These are phyloP conservation scores for Philypnodon macrostomus DNA, from an alignment of 2,797 vertebrate genomes.

Conservation along the genomic window DNA sequence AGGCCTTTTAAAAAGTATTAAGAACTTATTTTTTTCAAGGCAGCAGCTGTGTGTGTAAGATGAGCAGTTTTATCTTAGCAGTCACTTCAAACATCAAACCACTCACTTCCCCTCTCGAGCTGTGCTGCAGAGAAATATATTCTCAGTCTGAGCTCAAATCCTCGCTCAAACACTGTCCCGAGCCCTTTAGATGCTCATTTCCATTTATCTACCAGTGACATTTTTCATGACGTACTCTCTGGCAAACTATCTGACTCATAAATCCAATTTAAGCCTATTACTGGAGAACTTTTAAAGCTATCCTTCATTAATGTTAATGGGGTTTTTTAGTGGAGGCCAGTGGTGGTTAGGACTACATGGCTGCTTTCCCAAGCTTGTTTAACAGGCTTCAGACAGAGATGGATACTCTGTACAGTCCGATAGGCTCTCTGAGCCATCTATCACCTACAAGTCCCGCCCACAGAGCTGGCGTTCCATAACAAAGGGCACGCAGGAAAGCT, in stretches of 20 bases:
- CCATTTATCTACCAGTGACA: constrained; percentile 63
- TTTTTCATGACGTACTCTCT: constrained; percentile 74
- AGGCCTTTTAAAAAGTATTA: constrained; percentile 63
- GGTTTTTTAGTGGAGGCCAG: constrained; percentile 75
- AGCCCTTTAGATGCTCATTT: constrained; percentile 67
- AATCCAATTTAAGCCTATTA: constrained; percentile 77
- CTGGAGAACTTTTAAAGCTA: constrained; percentile 79
- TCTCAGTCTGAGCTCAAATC: constrained; percentile 50
- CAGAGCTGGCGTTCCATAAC: constrained; percentile 72
- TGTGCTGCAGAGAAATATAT: constrained; percentile 35
- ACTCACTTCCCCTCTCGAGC: constrained; percentile 36
- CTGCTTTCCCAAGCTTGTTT: constrained; percentile 79
- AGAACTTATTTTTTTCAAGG: constrained; percentile 44
- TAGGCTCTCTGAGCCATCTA: constrained; percentile 72
- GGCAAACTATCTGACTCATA: constrained; percentile 74
- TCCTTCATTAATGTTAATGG: constrained; percentile 83
- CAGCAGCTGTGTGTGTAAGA: constrained; percentile 35
- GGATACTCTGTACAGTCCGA: constrained; percentile 68
- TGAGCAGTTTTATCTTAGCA: constrained; percentile 63
- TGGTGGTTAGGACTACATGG: constrained; percentile 79
- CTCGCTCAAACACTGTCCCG: constrained; percentile 44
- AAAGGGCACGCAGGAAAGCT: constrained; percentile 68
- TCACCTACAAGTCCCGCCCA: constrained; percentile 74
- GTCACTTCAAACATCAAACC: constrained; percentile 65
- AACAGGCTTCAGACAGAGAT: constrained; percentile 75